Evolutionary conservation across 2,797 vertebrate species (phyloP).

Genomic region (Acanthurus leucopareius): DNA sequence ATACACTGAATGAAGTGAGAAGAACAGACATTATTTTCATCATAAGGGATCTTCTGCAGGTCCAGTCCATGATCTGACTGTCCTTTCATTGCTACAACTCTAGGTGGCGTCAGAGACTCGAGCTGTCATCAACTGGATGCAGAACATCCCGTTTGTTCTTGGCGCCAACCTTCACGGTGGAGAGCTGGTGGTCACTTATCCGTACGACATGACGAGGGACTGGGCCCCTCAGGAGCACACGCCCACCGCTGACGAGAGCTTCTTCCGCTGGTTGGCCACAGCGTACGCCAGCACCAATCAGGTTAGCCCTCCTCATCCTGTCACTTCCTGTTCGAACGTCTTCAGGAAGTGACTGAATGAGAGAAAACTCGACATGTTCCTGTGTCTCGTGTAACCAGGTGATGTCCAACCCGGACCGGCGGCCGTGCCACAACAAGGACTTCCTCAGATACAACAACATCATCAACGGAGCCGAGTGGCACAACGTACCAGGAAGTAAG

Average conservation of each 20-base stretch:
- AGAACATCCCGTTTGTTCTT: constrained; percentile 94
- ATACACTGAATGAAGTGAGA: no score
- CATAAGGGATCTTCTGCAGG: no score
- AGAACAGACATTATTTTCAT: no score
- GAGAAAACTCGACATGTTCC: no score
- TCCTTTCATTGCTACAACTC: no score
- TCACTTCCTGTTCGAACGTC: no score
- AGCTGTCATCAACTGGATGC: constrained; percentile 97
- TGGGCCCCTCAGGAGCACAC: constrained; percentile 92
- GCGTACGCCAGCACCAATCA: constrained; percentile 89
- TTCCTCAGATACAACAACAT: constrained; percentile 90
- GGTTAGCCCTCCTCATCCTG: no score
- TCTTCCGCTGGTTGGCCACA: constrained; percentile 95
- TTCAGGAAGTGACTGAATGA: no score
- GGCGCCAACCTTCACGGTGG: constrained; percentile 96
- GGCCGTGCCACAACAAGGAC: constrained; percentile 92
- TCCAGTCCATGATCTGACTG: no score
- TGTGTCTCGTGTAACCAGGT: constrained; percentile 76
- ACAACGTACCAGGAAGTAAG: constrained; percentile 96
- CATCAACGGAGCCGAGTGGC: constrained; percentile 94
- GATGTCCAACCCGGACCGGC: constrained; percentile 90
- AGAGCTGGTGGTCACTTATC: constrained; percentile 95
- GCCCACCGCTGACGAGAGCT: constrained; percentile 90
- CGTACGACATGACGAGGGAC: constrained; percentile 93
- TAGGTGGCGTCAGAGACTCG: constrained; percentile 95